phyloP scores from a whole-genome alignment of 2,113 vertebrate genomes.

The Callipepla californica region DNA sequence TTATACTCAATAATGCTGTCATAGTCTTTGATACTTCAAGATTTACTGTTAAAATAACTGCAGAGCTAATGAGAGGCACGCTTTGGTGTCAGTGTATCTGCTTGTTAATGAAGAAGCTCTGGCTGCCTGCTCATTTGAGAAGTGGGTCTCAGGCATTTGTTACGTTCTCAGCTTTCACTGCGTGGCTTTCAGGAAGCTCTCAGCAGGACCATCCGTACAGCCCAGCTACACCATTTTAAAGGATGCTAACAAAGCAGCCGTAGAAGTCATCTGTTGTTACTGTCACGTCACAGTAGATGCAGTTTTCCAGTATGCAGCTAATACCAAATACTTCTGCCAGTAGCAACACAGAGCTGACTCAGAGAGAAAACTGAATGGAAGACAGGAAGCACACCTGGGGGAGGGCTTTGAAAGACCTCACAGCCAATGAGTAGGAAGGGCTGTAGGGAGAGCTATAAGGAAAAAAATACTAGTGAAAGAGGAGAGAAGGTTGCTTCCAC shows the following conservation, averaged over 20 bases:
- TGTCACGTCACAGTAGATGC: fast-evolving
- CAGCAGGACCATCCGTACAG: background rate
- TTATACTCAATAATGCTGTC: background rate
- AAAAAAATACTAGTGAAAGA: background rate
- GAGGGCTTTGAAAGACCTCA: background rate
- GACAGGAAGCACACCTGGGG: background rate
- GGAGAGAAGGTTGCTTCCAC: background rate
- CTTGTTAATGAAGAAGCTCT: background rate
- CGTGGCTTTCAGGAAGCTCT: background rate
- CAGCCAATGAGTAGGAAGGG: background rate
- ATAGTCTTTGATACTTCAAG: background rate
- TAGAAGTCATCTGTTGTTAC: background rate
- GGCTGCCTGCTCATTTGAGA: background rate
- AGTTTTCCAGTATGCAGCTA: background rate
- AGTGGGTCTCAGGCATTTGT: background rate
- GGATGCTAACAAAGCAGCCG: background rate
- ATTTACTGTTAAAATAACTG: background rate
- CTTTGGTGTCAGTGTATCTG: background rate
- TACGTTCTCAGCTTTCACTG: background rate
- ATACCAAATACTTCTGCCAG: background rate
- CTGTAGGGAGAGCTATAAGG: background rate
- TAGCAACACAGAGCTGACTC: background rate
- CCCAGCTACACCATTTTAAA: background rate
- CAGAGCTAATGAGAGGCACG: background rate
- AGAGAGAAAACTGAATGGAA: background rate